Evolutionary conservation across 2,888 invertebrate genomes (phyloP).

Genomic region (Hipparchia sbordonii): DNA sequence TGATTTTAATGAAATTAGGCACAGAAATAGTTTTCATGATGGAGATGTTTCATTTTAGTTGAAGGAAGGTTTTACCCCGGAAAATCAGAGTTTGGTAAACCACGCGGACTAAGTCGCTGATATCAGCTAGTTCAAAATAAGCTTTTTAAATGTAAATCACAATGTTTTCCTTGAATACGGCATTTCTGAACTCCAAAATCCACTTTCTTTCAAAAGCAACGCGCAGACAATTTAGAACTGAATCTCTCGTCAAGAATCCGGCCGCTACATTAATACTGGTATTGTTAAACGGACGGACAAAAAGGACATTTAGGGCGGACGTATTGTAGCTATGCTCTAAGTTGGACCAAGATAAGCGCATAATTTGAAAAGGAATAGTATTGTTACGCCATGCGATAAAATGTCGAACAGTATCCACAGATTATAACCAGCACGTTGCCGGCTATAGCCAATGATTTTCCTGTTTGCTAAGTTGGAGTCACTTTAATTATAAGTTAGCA

Average conservation of each 20-base stretch:
- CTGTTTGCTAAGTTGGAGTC: too few species aligned
- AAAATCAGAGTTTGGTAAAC: too few species aligned
- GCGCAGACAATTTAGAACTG: conserved; percentile 27
- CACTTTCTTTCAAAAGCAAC: conserved; percentile 10
- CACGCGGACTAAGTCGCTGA: too few species aligned
- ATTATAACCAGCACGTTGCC: too few species aligned
- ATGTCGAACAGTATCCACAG: conserved; percentile 9
- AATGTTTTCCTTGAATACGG: not conserved
- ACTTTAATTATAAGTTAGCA: too few species aligned
- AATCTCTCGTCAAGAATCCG: conserved; percentile 40
- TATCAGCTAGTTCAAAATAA: too few species aligned
- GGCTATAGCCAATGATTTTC: too few species aligned
- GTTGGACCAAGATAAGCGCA: conserved; percentile 39
- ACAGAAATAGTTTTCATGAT: too few species aligned
- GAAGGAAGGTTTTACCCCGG: too few species aligned
- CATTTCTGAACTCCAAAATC: conserved; percentile 10
- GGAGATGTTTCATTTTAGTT: too few species aligned
- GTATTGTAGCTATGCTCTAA: conserved; percentile 50
- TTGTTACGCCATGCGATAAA: conserved; percentile 27
- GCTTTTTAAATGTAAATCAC: not conserved
- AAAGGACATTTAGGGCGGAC: conserved; percentile 54
- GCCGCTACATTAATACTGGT: conserved; percentile 52
- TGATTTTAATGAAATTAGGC: too few species aligned
- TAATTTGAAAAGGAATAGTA: conserved; percentile 42
- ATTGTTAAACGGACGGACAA: conserved; percentile 55